Percentiles rank a stretch among this genome's conserved stretches.
Conservation (phyloP, 2,797 vertebrate genomes). For the Martes flavigula region DNA sequence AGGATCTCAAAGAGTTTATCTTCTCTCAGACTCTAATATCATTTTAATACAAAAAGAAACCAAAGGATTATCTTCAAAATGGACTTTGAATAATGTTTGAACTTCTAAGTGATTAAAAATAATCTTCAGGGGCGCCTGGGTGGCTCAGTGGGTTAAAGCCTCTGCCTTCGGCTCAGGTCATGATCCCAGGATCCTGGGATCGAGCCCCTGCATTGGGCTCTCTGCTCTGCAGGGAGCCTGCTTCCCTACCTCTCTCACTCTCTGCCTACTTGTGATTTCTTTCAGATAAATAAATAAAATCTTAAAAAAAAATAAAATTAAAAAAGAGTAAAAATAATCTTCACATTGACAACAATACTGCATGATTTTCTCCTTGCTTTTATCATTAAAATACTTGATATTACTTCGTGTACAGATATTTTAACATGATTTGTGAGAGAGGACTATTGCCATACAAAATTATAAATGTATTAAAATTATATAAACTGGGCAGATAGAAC, state of each 20-base stretch:
- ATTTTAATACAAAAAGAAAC: neutral
- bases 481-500: neutral
- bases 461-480: neutral
- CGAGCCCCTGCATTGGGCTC: too few species aligned
- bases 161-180: too few species aligned
- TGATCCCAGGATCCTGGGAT: too few species aligned
- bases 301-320: too few species aligned
- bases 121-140: neutral
- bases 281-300: too few species aligned
- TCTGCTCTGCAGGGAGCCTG: too few species aligned
- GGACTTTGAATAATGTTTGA: neutral
- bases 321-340: neutral
- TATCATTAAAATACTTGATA: neutral
- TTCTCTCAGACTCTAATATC: neutral
- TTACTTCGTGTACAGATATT: neutral
- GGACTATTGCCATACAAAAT: neutral
- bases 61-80: neutral
- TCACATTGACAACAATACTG: neutral
- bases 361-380: neutral
- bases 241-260: too few species aligned
- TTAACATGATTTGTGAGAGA: neutral
- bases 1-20: neutral
- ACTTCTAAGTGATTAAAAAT: slow-evolving; percentile 14
- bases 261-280: too few species aligned
- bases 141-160: too few species aligned